These are phyloP conservation scores for Ctenicera cuprea DNA, from an alignment of 2,888 invertebrate genomes.

Conservation along the genomic window DNA sequence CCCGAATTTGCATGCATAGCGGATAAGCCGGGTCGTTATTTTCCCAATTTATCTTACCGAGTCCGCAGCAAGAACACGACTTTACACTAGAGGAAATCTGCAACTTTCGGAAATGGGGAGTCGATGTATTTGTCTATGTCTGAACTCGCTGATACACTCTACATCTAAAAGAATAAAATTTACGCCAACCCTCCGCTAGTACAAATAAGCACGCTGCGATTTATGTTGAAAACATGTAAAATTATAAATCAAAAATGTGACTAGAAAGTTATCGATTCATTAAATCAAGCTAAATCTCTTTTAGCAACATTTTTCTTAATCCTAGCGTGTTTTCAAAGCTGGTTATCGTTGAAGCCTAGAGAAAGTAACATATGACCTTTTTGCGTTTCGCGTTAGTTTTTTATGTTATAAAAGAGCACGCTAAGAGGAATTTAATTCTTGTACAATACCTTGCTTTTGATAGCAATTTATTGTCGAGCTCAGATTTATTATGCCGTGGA, in stretches of 20 bases:
- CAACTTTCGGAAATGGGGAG: constrained; percentile 18
- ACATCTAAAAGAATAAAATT: not conserved
- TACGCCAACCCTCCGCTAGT: not conserved
- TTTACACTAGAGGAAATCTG: constrained; percentile 42
- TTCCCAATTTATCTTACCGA: constrained; percentile 44
- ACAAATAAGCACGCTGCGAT: not conserved
- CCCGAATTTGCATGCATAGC: constrained; percentile 48
- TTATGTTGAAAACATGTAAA: not conserved
- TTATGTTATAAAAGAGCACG: constrained; percentile 19
- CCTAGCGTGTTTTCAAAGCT: constrained; percentile 21
- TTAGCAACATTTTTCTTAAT: constrained; percentile 13
- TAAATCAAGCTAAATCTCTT: constrained; percentile 12
- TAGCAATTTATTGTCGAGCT: constrained; percentile 22
- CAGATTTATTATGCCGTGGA: constrained; percentile 18
- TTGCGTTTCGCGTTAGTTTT: constrained; percentile 19
- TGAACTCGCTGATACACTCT: not conserved
- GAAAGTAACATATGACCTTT: constrained; percentile 18
- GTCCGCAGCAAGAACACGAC: constrained; percentile 38
- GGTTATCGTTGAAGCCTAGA: constrained; percentile 18
- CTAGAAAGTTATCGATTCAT: constrained; percentile 6
- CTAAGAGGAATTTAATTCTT: constrained; percentile 26
- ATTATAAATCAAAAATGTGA: not conserved
- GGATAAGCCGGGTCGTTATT: constrained; percentile 46
- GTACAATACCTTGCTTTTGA: constrained; percentile 20
- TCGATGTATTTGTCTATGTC: constrained; percentile 31